phyloP scores from a whole-genome alignment of 2,888 invertebrate species.

The Plebejus anna region DNA sequence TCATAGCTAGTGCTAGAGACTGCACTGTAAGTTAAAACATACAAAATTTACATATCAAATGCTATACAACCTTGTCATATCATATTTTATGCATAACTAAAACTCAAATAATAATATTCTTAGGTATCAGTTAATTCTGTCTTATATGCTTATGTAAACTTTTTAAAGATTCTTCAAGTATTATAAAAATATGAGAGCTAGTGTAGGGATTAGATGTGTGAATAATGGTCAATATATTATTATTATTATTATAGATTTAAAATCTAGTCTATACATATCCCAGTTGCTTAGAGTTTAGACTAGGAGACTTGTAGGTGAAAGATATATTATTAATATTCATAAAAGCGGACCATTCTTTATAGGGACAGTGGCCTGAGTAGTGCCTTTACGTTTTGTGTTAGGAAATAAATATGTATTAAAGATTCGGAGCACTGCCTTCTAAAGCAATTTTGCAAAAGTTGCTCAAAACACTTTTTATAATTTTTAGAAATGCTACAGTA shows the following conservation, averaged over 20 bases:
- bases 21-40: background rate
- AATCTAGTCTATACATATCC: slow-evolving; percentile 36
- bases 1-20: background rate
- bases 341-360: slow-evolving; percentile 65
- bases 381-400: slow-evolving; percentile 59
- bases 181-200: background rate
- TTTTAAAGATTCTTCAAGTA: background rate
- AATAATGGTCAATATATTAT: slow-evolving; percentile 17
- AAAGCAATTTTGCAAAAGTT: slow-evolving; percentile 30
- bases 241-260: slow-evolving; percentile 5
- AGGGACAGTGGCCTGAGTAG: slow-evolving; percentile 74
- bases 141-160: background rate
- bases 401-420: slow-evolving; percentile 39
- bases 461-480: slow-evolving; percentile 6
- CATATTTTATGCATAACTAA: background rate
- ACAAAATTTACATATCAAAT: slow-evolving; percentile 8
- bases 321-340: slow-evolving; percentile 30
- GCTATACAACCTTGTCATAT: slow-evolving; percentile 19
- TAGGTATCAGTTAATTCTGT: background rate
- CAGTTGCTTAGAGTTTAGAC: slow-evolving; percentile 18
- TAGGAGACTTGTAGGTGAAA: slow-evolving; percentile 32
- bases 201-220: background rate
- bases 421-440: slow-evolving; percentile 59
- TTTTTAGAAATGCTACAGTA: background rate
- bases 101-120: background rate